phyloP scores from a whole-genome alignment of 2,113 vertebrate genomes.

The Pedionomus torquatus region DNA sequence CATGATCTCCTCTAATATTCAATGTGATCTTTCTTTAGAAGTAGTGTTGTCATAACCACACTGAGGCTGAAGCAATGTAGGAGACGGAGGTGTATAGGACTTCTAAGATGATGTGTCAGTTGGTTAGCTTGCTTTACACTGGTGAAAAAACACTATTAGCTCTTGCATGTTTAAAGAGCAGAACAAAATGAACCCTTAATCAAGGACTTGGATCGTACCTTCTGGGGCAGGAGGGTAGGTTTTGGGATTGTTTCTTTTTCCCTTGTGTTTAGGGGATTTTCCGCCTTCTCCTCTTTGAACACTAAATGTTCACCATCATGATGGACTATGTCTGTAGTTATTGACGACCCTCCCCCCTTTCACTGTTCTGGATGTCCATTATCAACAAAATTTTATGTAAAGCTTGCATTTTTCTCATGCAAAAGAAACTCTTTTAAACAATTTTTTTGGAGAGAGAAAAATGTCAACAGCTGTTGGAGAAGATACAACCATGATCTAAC shows the following conservation, averaged over 20 bases:
- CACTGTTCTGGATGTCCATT: not conserved
- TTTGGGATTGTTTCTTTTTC: not conserved
- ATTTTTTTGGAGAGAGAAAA: not conserved
- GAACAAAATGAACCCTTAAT: not conserved
- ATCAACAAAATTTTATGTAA: not conserved
- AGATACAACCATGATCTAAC: constrained; percentile 48
- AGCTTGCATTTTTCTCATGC: not conserved
- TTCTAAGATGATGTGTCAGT: not conserved
- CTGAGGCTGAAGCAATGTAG: not conserved
- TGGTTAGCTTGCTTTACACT: not conserved
- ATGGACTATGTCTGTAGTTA: not conserved
- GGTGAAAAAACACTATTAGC: not conserved
- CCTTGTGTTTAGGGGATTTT: not conserved
- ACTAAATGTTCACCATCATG: not conserved
- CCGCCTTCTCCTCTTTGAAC: not conserved
- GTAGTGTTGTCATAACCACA: not conserved
- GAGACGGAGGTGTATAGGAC: not conserved
- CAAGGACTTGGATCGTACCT: not conserved
- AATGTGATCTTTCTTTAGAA: not conserved
- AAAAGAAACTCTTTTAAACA: not conserved
- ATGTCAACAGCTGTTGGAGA: constrained; percentile 53
- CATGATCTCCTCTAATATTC: not conserved
- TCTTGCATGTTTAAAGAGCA: not conserved
- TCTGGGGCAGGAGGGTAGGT: no score
- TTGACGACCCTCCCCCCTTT: not conserved